These are phyloP conservation scores for Agriopis leucophaearia DNA, from an alignment of 2,888 invertebrate species.

Conservation along the genomic window DNA sequence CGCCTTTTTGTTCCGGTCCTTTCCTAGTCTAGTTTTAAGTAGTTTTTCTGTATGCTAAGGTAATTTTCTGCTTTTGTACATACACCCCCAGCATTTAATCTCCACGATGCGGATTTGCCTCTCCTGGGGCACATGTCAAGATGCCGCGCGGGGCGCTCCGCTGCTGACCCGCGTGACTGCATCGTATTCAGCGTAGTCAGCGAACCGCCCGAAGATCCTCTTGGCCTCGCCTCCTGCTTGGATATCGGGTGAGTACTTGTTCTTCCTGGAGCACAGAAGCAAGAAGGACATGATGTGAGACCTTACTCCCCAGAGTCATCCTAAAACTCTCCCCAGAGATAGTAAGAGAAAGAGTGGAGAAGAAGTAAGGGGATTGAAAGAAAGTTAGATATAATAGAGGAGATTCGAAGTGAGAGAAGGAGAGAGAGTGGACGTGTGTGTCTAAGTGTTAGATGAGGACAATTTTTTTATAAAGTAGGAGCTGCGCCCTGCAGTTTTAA, in stretches of 20 bases:
- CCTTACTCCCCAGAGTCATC: no score
- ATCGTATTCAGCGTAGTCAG: conserved; percentile 68
- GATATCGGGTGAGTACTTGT: conserved; percentile 63
- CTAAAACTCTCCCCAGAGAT: no score
- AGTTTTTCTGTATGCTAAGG: background rate
- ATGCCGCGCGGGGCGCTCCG: conserved; percentile 47
- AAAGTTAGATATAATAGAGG: no score
- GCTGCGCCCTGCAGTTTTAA: no score
- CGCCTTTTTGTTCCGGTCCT: no score
- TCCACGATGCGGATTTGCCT: conserved; percentile 59
- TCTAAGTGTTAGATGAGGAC: no score
- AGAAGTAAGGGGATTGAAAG: no score
- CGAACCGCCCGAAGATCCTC: conserved; percentile 69
- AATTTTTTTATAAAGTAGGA: no score
- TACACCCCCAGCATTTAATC: conserved; percentile 55
- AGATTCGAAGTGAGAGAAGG: no score
- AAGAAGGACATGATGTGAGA: background rate
- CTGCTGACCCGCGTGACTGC: conserved; percentile 54
- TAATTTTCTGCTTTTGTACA: background rate
- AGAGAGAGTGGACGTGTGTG: no score
- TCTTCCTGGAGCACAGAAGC: background rate
- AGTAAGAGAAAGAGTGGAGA: no score
- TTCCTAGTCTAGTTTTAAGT: no score
- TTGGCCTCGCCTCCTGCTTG: conserved; percentile 64
- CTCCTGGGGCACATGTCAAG: conserved; percentile 61